Evolutionary conservation across 2,888 invertebrate species (phyloP).

Genomic region (Asteroscopus sphinx): DNA sequence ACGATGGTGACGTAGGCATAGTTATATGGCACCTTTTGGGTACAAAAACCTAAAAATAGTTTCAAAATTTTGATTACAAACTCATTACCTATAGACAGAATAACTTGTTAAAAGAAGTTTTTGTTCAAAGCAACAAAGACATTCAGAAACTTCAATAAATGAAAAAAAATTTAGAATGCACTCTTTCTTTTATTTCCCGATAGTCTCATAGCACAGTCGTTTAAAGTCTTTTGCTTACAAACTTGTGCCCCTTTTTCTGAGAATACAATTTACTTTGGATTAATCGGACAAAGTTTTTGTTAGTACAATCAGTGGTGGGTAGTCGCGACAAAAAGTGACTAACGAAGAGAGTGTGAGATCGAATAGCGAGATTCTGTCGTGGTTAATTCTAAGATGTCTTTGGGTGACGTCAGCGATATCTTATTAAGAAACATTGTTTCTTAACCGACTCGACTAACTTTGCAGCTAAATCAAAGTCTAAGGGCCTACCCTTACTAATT

Average conservation of each 20-base stretch:
- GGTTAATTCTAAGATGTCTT: no score
- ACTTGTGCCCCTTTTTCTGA: constrained; percentile 22
- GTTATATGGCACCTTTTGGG: no score
- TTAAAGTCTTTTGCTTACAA: constrained; percentile 43
- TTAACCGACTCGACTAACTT: no score
- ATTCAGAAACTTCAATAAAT: constrained; percentile 13
- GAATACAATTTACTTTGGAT: constrained; percentile 55
- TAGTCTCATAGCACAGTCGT: constrained; percentile 47
- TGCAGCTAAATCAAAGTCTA: no score
- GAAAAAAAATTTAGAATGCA: constrained; percentile 22
- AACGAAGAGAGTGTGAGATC: constrained; percentile 2
- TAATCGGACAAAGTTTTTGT: constrained; percentile 55
- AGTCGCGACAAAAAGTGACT: constrained; percentile 10
- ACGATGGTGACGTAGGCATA: no score
- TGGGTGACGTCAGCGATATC: no score
- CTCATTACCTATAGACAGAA: neutral
- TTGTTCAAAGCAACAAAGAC: constrained; percentile 1
- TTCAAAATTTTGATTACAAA: neutral
- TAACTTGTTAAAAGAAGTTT: neutral
- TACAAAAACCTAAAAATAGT: no score
- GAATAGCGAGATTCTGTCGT: no score
- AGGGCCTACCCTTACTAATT: no score
- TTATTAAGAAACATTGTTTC: no score
- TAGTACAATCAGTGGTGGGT: constrained; percentile 5
- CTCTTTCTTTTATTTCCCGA: constrained; percentile 41